Percentiles rank a stretch among this genome's conserved stretches.
phyloP scores from a whole-genome alignment of 1,140 invertebrate species.

The Microvelia longipes region DNA sequence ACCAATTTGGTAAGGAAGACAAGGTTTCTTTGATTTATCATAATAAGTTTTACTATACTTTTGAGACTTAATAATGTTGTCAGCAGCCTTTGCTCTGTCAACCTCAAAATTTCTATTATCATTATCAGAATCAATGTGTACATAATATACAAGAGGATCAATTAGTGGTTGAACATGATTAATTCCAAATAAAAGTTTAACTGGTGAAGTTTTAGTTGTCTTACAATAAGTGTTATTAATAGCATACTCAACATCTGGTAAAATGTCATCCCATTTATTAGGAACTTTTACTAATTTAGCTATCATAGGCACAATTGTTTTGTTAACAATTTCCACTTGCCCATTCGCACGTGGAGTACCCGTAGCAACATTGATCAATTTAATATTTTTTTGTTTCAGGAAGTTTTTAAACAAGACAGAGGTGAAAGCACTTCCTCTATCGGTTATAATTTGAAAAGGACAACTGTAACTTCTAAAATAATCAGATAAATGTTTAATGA shows the following conservation, averaged over 20 bases:
- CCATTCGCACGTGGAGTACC: background rate
- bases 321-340: background rate
- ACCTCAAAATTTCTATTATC: background rate
- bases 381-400: background rate
- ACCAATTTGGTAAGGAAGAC: background rate
- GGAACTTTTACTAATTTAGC: background rate
- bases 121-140: background rate
- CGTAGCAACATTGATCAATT: background rate
- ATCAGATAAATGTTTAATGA: slow-evolving; percentile 1
- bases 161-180: background rate
- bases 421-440: background rate
- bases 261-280: background rate
- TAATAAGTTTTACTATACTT: background rate
- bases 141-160: background rate
- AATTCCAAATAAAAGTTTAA: background rate
- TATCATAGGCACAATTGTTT: background rate
- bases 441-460: background rate
- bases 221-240: background rate
- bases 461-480: background rate
- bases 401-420: background rate
- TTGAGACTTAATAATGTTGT: background rate
- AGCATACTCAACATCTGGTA: background rate
- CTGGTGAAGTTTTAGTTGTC: background rate
- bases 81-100: background rate
- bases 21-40: background rate